Evolutionary conservation across 2,888 invertebrate genomes (phyloP).

Genomic region (Metallyticus violacea): DNA sequence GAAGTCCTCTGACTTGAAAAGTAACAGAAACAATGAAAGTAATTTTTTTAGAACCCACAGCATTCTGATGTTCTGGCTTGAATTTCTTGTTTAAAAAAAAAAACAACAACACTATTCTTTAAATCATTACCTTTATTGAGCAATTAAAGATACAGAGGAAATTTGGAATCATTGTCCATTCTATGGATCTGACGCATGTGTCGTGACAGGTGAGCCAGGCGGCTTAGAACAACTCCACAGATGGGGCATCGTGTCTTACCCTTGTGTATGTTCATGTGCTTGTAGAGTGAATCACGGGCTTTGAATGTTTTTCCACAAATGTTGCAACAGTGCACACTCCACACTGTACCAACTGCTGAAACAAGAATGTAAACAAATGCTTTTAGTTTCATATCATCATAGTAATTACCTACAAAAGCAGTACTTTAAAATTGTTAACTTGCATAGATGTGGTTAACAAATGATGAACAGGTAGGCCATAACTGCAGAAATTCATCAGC

Average conservation of each 20-base stretch:
- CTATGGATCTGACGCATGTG: slow-evolving; percentile 14
- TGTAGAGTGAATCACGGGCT: slow-evolving; percentile 59
- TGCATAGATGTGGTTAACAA: background rate
- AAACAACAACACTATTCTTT: background rate
- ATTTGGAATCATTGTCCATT: background rate
- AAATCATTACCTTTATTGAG: background rate
- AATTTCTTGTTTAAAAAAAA: background rate
- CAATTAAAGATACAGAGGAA: background rate
- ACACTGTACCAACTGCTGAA: background rate
- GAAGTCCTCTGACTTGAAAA: too few relatives aligned
- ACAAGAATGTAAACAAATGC: background rate
- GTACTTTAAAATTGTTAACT: background rate
- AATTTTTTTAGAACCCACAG: too few relatives aligned
- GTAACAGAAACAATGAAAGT: too few relatives aligned
- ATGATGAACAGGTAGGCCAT: background rate
- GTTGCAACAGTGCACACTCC: slow-evolving; percentile 14
- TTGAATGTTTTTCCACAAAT: slow-evolving; percentile 50
- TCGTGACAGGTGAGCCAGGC: slow-evolving; percentile 26
- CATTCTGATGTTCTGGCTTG: too few relatives aligned
- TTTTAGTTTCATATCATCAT: background rate
- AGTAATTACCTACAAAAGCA: background rate
- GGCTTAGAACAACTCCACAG: slow-evolving; percentile 27
- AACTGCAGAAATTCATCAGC: background rate
- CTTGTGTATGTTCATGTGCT: slow-evolving; percentile 61
- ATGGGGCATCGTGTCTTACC: slow-evolving; percentile 60